phyloP scores from a whole-genome alignment of 2,113 vertebrate genomes.

The Python bivittatus region DNA sequence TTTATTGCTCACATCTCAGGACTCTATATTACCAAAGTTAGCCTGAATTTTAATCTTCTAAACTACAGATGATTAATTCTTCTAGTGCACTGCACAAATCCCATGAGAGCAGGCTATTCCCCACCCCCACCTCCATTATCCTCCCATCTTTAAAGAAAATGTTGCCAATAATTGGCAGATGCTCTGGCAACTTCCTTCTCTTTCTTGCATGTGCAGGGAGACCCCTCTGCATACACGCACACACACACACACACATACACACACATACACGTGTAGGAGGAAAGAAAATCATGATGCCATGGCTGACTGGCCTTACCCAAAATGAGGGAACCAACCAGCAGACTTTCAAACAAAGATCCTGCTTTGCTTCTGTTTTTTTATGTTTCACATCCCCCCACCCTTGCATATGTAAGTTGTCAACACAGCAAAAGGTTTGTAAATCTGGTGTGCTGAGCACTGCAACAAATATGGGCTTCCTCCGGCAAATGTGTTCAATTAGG shows the following conservation, averaged over 20 bases:
- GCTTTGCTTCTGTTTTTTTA: background rate
- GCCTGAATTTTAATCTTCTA: constrained; percentile 2
- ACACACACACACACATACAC: background rate
- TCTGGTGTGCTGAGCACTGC: background rate
- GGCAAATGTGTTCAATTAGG: constrained; percentile 3
- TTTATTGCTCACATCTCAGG: background rate
- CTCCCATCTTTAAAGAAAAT: background rate
- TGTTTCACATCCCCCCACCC: background rate
- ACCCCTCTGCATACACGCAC: background rate
- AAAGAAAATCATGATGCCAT: background rate
- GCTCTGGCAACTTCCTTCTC: background rate
- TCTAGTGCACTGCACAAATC: background rate
- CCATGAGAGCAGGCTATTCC: background rate
- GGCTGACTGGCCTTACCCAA: background rate
- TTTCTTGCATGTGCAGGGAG: background rate
- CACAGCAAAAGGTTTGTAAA: background rate
- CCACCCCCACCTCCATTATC: background rate
- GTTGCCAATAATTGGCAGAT: background rate
- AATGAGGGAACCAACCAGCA: background rate
- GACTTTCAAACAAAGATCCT: background rate
- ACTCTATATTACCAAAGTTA: background rate
- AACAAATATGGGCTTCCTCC: background rate
- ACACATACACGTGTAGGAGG: background rate
- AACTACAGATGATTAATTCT: background rate
- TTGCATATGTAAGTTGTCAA: background rate